Percentiles rank a stretch among this genome's conserved stretches.
These are phyloP conservation scores for Aurelia aurita complex sp. Pacific DNA, from an alignment of 30 jellyfish, hydroid and myxozoan species.

Conservation along the genomic window DNA sequence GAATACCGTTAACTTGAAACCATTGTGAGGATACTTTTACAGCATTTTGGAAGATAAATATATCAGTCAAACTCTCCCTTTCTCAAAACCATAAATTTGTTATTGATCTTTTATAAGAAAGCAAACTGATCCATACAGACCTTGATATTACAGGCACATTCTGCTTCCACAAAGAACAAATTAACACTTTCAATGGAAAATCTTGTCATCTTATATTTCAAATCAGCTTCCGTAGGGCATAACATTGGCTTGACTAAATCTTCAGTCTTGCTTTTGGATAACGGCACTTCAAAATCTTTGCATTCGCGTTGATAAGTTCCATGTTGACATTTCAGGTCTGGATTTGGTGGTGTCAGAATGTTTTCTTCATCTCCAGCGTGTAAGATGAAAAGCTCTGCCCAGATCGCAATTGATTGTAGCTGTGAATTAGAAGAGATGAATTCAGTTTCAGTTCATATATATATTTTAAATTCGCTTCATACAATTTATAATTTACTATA, in stretches of 20 bases:
- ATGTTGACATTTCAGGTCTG: conserved; percentile 75
- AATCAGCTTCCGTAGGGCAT: conserved; percentile 86
- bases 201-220: conserved; percentile 89
- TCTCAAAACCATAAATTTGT: no score
- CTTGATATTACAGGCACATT: conserved; percentile 86
- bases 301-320: conserved; percentile 59
- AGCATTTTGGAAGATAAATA: no score
- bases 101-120: no score
- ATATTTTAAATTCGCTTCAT: no score
- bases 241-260: conserved; percentile 28
- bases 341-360: conserved; percentile 47
- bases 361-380: conserved; percentile 87
- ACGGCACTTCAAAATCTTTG: conserved; percentile 47
- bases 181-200: conserved; percentile 76
- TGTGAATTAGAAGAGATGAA: neutral
- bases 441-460: neutral
- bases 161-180: conserved; percentile 80
- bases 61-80: no score
- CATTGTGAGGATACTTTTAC: no score
- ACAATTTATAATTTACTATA: no score
- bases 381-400: conserved; percentile 85
- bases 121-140: conserved; percentile 17
- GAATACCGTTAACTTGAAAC: no score
- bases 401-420: conserved; percentile 69
- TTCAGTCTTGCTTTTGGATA: conserved; percentile 15